Base-by-base conservation (phyloP, 2,797 vertebrate species). In the Acanthornis magna region DNA sequence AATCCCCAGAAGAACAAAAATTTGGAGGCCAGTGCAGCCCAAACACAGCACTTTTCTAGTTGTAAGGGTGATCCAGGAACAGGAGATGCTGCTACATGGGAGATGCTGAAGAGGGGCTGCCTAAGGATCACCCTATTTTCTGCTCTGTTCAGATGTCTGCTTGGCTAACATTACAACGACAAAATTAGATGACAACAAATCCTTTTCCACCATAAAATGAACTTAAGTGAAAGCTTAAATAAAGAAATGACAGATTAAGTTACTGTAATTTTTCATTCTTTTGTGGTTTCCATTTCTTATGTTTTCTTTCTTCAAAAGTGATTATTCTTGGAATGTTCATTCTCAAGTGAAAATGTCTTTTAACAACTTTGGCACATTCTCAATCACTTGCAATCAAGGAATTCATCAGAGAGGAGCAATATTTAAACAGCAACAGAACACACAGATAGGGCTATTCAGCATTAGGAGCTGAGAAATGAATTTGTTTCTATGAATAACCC, bases 401-500 rank as follows among this genome's bases (percentile, higher is more conserved):
- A 51, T 63, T 87, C 16, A 78, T 91, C 55, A 79, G 34, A 76
- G 75, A 87, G 12, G 5, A 72, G 32, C 48, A 66, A 38, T 90
- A 88, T 82, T 95, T 91, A 85, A 95, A 86, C 32, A 80, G 57
- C 0, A 4, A 40, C 18, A 62, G 63, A 86, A 47, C 61, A 80
- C 27, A 83, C 25, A 78, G 50, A 85, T 11, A 83, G n/a, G 18
- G 29, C 9, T 91, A 94, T 88, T 93, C 51, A 87, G 54, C 43
- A 51, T 73, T 54, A 86, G 66, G 51, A 75, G 29, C 51, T 68
- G 43, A 71, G 50, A 91, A 81, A 91, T 86, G 2, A 77, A 75
- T 72, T 68, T 94, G 32, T 90, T 89, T 43, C 73, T 60, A 47
- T 48, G 29, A 82, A 89, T 82, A 96, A 83, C 12, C 48, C 25